Evolutionary conservation across 2,888 invertebrate genomes (phyloP), one percentile per base, ranked within the genome.

Genomic region (Barypeithes pellucidus): DNA sequence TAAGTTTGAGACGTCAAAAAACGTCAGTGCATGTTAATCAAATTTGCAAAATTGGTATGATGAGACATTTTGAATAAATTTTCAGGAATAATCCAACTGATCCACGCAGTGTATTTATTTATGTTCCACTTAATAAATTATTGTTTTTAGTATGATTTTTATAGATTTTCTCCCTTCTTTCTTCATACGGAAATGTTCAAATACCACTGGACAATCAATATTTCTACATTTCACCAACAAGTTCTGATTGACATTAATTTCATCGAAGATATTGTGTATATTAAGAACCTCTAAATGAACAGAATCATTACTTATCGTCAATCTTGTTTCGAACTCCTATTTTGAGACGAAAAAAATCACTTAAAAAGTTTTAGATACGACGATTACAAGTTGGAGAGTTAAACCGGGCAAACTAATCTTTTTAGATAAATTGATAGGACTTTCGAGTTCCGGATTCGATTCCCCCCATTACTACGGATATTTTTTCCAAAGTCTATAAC

Each of bases 391-490:
- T 33, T 45, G 11, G 45, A 43, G 43, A 29, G 47, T 43, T 33
- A 62, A 43, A 29, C 8, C 33, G 33, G 18, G 62, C 33, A 45
- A 45, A 62, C 62, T 43, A 62, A 62, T 62, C 62, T 65, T 65
- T 65, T 60, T 65, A 65, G 47, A 50, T 65, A 39, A 65, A 65
- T 65, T 65, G 65, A 52, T 65, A 47, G 65, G 65, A 43, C n/a
- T 20, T 41, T 24, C 20, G 22, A 43, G 43, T 41, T 43, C 43
- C 9, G 36, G 12, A 57, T 33, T 33, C 54, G 54, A 29, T 57
- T n/a, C n/a, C 33, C 33, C 8, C 54, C 52, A 29, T 52, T 52
- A 52, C 52, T 24, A 52, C n/a, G 52, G 52, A 52, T 52, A 29
- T 52, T 52, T 52, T 52, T 52, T 52, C 14, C 24, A n/a, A n/a